phyloP scores from a whole-genome alignment of 2,797 vertebrate species.

The Cichlasoma orientale region DNA sequence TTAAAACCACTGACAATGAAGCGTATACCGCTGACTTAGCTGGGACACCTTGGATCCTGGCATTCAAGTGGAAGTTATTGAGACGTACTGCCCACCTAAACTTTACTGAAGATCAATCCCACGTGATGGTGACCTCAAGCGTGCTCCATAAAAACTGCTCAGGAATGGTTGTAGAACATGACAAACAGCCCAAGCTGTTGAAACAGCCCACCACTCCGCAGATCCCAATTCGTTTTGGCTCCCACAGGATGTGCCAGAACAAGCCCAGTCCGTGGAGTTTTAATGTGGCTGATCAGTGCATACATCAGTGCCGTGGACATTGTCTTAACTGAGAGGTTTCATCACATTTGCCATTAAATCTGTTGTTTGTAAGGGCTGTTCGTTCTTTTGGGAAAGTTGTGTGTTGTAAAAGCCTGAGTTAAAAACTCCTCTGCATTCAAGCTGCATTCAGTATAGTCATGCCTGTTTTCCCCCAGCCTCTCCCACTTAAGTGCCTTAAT shows the following conservation, averaged over 20 bases:
- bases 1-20: neutral
- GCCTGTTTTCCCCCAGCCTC: constrained; percentile 36
- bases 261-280: neutral
- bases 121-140: neutral
- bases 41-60: neutral
- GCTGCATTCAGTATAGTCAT: constrained; percentile 36
- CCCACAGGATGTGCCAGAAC: neutral
- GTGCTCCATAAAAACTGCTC: neutral
- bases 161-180: neutral
- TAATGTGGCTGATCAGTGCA: neutral
- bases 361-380: constrained; percentile 42
- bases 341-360: constrained; percentile 18
- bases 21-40: rapidly evolving
- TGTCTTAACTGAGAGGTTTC: constrained; percentile 9
- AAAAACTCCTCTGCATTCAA: constrained; percentile 12
- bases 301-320: constrained; percentile 10
- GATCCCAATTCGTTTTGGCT: neutral
- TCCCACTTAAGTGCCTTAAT: constrained; percentile 79
- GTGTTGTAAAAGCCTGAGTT: constrained; percentile 23
- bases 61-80: neutral
- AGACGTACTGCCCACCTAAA: neutral
- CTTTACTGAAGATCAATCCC: neutral
- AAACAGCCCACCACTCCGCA: neutral
- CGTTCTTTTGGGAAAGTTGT: neutral
- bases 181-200: neutral